phyloP scores from a whole-genome alignment of 1,140 invertebrate species.

The Batillaria attramentaria region DNA sequence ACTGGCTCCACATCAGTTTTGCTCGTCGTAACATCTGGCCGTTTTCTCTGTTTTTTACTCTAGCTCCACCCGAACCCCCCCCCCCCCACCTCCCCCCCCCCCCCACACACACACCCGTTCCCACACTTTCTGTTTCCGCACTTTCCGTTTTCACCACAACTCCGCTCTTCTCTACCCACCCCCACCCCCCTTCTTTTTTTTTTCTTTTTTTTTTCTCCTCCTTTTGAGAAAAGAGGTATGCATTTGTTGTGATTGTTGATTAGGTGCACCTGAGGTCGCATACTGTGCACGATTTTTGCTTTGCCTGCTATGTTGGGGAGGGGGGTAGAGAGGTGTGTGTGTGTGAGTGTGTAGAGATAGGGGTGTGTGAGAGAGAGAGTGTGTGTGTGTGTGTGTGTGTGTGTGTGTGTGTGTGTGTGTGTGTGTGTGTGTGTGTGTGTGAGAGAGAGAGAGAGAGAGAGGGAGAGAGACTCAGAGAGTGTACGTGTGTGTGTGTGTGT shows the following conservation, averaged over 20 bases:
- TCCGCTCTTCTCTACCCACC: too few relatives aligned
- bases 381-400: constrained; percentile 9
- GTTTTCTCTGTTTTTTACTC: too few relatives aligned
- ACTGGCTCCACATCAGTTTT: too few relatives aligned
- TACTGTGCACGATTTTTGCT: neutral
- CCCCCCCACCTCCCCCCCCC: too few relatives aligned
- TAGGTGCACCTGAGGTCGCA: too few relatives aligned
- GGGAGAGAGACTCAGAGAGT: neutral
- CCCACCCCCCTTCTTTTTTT: neutral
- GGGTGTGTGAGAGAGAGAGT: neutral
- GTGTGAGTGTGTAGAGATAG: neutral
- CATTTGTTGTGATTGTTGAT: too few relatives aligned
- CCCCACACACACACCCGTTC: too few relatives aligned
- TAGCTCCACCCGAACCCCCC: too few relatives aligned
- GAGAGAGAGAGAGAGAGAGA: neutral
- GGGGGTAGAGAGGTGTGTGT: constrained; percentile 5
- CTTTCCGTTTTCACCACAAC: too few relatives aligned
- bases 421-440: neutral
- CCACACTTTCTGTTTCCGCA: too few relatives aligned
- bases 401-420: neutral
- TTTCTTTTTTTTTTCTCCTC: neutral
- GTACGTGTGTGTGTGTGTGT: neutral
- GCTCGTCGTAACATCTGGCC: too few relatives aligned
- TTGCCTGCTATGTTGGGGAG: neutral
- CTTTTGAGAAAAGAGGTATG: too few relatives aligned